A percentile compares a stretch with the other conserved stretches of the same genome.
Conservation (phyloP, 37 sponge, comb jelly and placozoan genomes). For the Oopsacas minuta region DNA sequence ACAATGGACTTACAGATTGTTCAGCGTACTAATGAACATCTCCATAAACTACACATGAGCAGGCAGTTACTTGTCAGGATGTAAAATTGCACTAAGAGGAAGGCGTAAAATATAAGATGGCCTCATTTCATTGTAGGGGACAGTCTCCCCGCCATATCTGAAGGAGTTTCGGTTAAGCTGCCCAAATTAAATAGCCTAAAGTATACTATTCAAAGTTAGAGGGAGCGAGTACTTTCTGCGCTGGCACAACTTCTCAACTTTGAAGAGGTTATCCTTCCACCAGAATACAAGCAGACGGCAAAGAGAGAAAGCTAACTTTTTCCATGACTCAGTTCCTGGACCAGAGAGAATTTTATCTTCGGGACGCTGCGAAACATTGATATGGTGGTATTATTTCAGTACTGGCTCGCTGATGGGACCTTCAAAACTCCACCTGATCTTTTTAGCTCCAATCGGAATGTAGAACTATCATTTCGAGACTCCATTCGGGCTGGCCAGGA, state of each 20-base stretch:
- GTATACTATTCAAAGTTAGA: background rate
- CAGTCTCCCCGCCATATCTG: background rate
- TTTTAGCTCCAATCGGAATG: background rate
- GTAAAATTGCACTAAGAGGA: background rate
- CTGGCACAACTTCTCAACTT: background rate
- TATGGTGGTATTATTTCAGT: background rate
- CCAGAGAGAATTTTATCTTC: constrained; percentile 4
- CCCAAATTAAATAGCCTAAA: background rate
- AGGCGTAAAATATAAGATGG: background rate
- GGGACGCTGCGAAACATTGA: background rate
- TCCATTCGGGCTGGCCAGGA: background rate
- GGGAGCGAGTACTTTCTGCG: background rate
- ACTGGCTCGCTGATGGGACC: background rate
- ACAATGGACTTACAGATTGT: background rate
- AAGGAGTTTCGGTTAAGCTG: background rate
- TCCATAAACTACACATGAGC: background rate
- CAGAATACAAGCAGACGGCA: background rate
- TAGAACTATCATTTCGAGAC: background rate
- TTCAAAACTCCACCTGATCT: background rate
- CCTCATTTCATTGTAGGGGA: background rate
- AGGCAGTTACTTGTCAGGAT: background rate
- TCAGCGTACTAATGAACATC: background rate
- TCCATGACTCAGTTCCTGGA: background rate
- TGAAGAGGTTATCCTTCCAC: background rate
- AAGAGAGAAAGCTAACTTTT: background rate